Evolutionary conservation across 2,888 invertebrate genomes (phyloP).

Genomic region (Disparrhopalites patrizii): DNA sequence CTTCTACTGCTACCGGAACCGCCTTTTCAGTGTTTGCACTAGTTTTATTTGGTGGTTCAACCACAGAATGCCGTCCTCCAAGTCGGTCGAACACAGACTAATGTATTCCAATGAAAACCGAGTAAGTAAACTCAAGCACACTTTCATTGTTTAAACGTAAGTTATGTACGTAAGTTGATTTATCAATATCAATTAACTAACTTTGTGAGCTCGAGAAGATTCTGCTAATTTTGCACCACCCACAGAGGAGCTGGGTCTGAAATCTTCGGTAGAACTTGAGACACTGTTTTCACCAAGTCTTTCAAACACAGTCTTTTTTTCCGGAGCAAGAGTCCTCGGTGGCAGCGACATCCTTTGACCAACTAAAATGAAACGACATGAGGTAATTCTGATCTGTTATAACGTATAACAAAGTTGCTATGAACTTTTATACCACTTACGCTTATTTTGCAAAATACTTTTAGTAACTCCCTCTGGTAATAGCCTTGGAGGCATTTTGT

Average conservation of each 20-base stretch:
- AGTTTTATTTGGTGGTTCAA: neutral
- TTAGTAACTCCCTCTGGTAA: slow-evolving; percentile 54
- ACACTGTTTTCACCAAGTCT: slow-evolving; percentile 56
- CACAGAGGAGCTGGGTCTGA: no score
- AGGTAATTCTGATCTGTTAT: no score
- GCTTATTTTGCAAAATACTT: slow-evolving; percentile 48
- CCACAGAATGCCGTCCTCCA: slow-evolving; percentile 19
- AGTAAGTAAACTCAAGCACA: no score
- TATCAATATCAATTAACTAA: no score
- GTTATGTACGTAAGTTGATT: no score
- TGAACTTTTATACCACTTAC: slow-evolving; percentile 26
- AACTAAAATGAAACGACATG: slow-evolving; percentile 30
- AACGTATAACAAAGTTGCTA: slow-evolving; percentile 7
- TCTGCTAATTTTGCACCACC: no score
- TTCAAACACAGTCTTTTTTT: slow-evolving; percentile 56
- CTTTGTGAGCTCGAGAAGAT: no score
- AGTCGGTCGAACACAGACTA: slow-evolving; percentile 42
- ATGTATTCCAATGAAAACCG: no score
- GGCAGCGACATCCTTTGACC: slow-evolving; percentile 29
- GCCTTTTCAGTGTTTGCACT: no score
- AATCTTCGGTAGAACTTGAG: slow-evolving; percentile 52
- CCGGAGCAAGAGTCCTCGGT: no score
- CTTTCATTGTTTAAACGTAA: no score
- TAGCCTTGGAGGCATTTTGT: slow-evolving; percentile 56
- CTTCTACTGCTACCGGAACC: no score